phyloP scores from a whole-genome alignment of 2,888 invertebrate species.

The Tortrix viridana region DNA sequence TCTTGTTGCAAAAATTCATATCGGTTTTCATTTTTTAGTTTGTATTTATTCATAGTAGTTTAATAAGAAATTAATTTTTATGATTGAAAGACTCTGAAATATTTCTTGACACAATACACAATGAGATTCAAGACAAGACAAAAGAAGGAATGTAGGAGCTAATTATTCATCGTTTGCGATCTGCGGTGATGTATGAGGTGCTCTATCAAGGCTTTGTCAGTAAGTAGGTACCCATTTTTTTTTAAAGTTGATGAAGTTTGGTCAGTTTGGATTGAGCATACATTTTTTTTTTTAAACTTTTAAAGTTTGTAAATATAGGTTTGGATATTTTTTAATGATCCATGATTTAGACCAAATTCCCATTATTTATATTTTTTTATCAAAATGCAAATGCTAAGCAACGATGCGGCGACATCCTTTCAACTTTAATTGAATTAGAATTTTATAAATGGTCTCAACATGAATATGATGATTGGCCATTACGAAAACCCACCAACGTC shows the following conservation, averaged over 20 bases:
- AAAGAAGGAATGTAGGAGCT: constrained; percentile 58
- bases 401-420: constrained; percentile 32
- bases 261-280: background rate
- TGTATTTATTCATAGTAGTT: too few relatives aligned
- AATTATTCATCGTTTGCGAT: constrained; percentile 72
- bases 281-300: too few relatives aligned
- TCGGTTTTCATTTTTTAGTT: too few relatives aligned
- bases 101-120: constrained; percentile 41
- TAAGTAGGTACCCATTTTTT: too few relatives aligned
- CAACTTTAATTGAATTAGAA: constrained; percentile 37
- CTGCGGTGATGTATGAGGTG: constrained; percentile 60
- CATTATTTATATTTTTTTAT: constrained; percentile 21
- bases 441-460: constrained; percentile 34
- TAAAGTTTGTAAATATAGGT: background rate
- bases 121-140: constrained; percentile 46
- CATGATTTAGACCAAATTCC: constrained; percentile 8
- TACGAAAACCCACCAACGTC: constrained; percentile 41
- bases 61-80: too few relatives aligned
- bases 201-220: constrained; percentile 61
- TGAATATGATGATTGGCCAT: constrained; percentile 39
- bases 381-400: constrained; percentile 24
- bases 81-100: constrained; percentile 34
- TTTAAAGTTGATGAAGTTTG: constrained; percentile 37
- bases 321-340: background rate
- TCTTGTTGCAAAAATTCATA: too few relatives aligned